Base-by-base conservation (phyloP, 2,888 invertebrate species). In the Notodonta dromedarius region DNA sequence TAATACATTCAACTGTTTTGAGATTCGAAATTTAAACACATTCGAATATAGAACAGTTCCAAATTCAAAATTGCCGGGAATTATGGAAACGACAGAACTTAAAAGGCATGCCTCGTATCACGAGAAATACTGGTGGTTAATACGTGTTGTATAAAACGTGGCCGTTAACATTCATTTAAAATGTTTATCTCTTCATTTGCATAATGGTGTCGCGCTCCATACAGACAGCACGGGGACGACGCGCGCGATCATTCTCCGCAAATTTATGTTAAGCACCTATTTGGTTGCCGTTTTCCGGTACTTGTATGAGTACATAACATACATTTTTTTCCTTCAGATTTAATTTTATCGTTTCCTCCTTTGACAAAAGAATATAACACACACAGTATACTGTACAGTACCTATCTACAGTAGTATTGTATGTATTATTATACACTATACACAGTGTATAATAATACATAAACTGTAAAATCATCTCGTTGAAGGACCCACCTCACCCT, bases 101-200 rank as follows among this genome's bases (percentile, higher is more conserved):
- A n/a, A n/a, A n/a, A n/a, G n/a, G n/a, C n/a, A n/a, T n/a, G n/a
- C n/a, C n/a, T n/a, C n/a, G n/a, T 66, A 71, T 74, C 74, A 73
- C 71, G 71, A 76, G 77, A 83, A 80, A 83, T 79, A 82, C 78
- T 83, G 78, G 77, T n/a, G n/a, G n/a, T n/a, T n/a, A n/a, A n/a
- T n/a, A 79, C 77, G 80, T 76, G 73, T 69, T 76, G 76, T 82
- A 82, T 83, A 82, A 83, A 82, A 80, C 67, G 78, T 79, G 79
- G 74, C 81, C 78, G 80, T 82, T 84, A 82, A 85, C 83, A 88
- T 89, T 87, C 78, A 84, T 88, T 87, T 89, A 80, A 87, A 89
- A 89, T 88, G 81, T 88, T 90, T 91, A 91, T 91, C 83, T 89
- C 82, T 81, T 79, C 71, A 91, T 92, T 92, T 89, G 82, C 91